These are phyloP conservation scores for Embidobia sp. DNA, from an alignment of 2,888 invertebrate genomes.

Conservation along the genomic window DNA sequence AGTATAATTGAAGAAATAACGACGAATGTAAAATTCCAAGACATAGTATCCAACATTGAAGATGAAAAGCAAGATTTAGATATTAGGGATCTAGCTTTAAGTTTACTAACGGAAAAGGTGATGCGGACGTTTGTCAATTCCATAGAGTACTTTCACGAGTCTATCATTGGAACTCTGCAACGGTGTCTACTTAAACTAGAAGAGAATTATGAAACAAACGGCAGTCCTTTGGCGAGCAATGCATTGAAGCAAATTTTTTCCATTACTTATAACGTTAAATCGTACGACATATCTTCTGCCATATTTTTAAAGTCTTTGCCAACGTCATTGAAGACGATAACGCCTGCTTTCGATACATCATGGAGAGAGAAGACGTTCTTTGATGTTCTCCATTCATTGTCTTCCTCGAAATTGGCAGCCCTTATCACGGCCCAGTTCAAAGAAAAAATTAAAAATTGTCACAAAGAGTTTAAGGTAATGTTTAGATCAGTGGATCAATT, in stretches of 20 bases:
- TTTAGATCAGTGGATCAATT: too few relatives aligned
- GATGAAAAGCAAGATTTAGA: background rate
- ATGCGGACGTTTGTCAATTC: slow-evolving; percentile 90
- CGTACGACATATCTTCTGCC: background rate
- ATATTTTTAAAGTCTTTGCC: slow-evolving; percentile 3
- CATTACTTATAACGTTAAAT: slow-evolving; percentile 4
- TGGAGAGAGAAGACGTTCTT: slow-evolving; percentile 89
- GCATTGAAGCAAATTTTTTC: slow-evolving; percentile 88
- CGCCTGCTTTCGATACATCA: background rate
- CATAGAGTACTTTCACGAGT: slow-evolving; percentile 90
- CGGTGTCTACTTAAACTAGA: slow-evolving; percentile 88
- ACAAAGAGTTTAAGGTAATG: slow-evolving; percentile 25
- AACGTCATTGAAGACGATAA: background rate
- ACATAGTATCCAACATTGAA: background rate
- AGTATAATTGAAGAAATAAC: slow-evolving; percentile 88
- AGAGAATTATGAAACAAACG: slow-evolving; percentile 83
- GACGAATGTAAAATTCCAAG: slow-evolving; percentile 77
- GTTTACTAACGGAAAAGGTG: slow-evolving; percentile 88
- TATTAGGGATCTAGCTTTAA: slow-evolving; percentile 87
- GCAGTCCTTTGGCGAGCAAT: slow-evolving; percentile 85
- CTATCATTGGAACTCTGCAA: slow-evolving; percentile 91
- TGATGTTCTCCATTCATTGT: slow-evolving; percentile 87
- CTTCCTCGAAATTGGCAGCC: slow-evolving; percentile 87
- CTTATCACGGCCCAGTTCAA: slow-evolving; percentile 89
- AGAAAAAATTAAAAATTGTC: slow-evolving; percentile 83